These are phyloP conservation scores for Aphelocoma californica DNA, from an alignment of 2,797 vertebrate species.

Conservation along the genomic window DNA sequence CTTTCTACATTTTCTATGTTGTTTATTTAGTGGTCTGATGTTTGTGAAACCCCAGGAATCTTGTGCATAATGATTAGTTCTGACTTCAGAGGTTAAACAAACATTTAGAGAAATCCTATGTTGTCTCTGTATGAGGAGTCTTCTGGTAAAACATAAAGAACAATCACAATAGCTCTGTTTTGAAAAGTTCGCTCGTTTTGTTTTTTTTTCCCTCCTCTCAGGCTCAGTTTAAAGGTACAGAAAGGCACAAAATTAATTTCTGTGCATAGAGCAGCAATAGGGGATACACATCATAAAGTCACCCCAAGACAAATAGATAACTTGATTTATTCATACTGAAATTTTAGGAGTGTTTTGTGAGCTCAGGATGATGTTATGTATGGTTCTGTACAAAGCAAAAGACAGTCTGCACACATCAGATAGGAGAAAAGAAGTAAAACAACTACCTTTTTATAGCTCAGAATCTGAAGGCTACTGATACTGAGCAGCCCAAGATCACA, in stretches of 20 bases:
- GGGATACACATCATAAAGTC: too few relatives aligned
- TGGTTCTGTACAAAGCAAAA: neutral
- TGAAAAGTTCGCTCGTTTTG: too few relatives aligned
- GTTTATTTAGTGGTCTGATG: neutral
- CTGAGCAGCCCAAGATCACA: neutral
- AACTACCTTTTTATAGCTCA: neutral
- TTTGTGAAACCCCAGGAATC: neutral
- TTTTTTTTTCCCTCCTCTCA: too few relatives aligned
- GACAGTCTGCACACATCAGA: neutral
- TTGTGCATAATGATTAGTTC: neutral
- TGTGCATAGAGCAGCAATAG: too few relatives aligned
- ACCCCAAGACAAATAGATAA: neutral
- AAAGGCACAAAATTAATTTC: too few relatives aligned
- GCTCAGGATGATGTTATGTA: neutral
- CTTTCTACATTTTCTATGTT: neutral
- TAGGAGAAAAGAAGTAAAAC: neutral
- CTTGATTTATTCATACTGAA: neutral
- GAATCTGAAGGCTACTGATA: neutral
- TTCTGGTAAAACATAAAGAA: neutral
- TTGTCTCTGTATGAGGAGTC: neutral
- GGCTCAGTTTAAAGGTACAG: too few relatives aligned
- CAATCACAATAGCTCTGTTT: neutral
- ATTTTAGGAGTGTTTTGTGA: neutral
- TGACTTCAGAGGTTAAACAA: neutral
- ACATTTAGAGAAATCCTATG: neutral